These are phyloP conservation scores for Gallinago jamesoni DNA, from an alignment of 2,113 vertebrate species.

Conservation along the genomic window DNA sequence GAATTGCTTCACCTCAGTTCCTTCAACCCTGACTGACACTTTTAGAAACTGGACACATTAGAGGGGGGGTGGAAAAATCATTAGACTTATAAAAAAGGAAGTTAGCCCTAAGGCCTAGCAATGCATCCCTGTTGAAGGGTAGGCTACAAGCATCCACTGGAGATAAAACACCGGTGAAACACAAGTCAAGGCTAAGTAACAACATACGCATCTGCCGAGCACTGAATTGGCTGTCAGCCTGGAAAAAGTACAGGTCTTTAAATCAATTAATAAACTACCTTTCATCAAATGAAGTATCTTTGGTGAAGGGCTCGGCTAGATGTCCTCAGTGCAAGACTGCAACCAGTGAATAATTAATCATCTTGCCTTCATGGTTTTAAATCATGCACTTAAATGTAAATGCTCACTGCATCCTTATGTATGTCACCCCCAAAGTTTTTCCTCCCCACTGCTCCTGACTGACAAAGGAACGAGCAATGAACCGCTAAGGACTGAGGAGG, in stretches of 20 bases:
- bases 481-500: neutral
- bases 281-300: constrained; percentile 4
- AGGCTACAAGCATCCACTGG: neutral
- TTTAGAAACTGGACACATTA: neutral
- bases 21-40: neutral
- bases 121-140: neutral
- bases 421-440: neutral
- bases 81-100: neutral
- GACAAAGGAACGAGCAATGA: neutral
- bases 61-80: neutral
- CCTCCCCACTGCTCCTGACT: neutral
- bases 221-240: neutral
- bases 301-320: neutral
- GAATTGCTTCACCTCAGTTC: neutral
- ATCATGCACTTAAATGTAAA: neutral
- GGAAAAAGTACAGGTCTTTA: constrained; percentile 25
- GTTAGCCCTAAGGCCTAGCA: neutral
- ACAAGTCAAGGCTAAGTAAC: neutral
- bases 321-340: neutral
- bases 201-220: neutral
- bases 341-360: neutral
- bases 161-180: neutral
- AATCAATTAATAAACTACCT: constrained; percentile 14
- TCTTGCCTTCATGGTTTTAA: neutral
- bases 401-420: neutral